Evolutionary conservation across 64 coral and sea anemone species (phyloP).

Genomic region (Montipora capricornis): DNA sequence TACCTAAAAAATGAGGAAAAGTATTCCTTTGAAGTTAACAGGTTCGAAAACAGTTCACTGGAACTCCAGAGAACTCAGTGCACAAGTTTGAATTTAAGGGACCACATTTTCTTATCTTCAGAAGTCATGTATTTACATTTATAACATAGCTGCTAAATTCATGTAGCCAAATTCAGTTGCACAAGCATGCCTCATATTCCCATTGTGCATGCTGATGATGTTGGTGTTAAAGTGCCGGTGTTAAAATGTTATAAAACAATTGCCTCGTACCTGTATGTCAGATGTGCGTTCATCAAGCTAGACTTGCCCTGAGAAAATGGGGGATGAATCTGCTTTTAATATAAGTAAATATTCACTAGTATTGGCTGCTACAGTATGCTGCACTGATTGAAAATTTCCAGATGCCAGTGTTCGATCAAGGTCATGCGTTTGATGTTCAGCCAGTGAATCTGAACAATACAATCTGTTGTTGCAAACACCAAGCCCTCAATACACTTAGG

Average conservation of each 20-base stretch:
- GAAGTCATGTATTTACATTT: constrained; percentile 12
- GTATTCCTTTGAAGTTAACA: constrained; percentile 9
- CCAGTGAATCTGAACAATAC: background rate
- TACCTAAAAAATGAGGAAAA: background rate
- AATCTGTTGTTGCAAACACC: constrained; percentile 10
- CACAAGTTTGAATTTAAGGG: constrained; percentile 6
- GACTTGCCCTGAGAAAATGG: background rate
- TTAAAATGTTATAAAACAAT: background rate
- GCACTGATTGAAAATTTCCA: constrained; percentile 24
- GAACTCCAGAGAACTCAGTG: constrained; percentile 5
- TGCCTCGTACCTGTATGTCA: background rate
- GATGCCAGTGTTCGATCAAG: background rate
- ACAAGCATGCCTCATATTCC: constrained; percentile 1
- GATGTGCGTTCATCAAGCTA: background rate
- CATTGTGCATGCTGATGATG: constrained; percentile 13
- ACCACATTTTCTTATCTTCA: constrained; percentile 5
- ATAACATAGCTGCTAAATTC: constrained; percentile 42
- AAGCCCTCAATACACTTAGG: constrained; percentile 12
- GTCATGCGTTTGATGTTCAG: background rate
- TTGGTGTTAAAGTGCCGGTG: constrained; percentile 10
- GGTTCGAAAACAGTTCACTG: background rate
- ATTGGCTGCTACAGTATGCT: background rate
- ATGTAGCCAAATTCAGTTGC: constrained; percentile 31
- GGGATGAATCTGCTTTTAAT: constrained; percentile 33
- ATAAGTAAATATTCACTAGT: constrained; percentile 26